phyloP scores from a whole-genome alignment of 2,797 vertebrate species.

The Gymnoscopelus microlampas region DNA sequence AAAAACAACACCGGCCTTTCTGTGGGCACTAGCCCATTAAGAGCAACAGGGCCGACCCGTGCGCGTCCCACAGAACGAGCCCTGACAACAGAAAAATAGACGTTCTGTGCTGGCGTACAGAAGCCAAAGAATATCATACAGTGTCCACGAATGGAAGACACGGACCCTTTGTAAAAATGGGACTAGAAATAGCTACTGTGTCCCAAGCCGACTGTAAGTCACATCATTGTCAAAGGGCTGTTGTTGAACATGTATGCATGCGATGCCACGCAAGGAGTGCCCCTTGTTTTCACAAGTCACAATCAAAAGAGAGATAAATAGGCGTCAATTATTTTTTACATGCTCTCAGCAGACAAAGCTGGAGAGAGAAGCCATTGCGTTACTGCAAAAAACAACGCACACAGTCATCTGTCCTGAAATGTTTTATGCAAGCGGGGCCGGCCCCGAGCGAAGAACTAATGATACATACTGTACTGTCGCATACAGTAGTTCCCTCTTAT shows the following conservation, averaged over 20 bases:
- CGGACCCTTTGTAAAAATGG: neutral
- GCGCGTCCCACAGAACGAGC: slow-evolving; percentile 55
- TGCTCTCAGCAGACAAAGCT: slow-evolving; percentile 27
- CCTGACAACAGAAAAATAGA: slow-evolving; percentile 48
- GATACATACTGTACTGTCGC: neutral
- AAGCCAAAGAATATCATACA: slow-evolving; percentile 22
- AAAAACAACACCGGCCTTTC: slow-evolving; percentile 54
- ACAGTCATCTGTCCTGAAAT: slow-evolving; percentile 21
- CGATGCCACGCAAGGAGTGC: neutral
- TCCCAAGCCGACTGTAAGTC: slow-evolving; percentile 14
- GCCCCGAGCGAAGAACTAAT: neutral
- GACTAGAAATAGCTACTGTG: slow-evolving; percentile 20
- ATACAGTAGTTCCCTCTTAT: too few species aligned
- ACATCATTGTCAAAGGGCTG: neutral
- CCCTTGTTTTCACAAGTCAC: slow-evolving; percentile 22
- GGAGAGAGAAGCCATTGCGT: slow-evolving; percentile 21
- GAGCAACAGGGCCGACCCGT: slow-evolving; percentile 42
- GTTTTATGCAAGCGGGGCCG: slow-evolving; percentile 20
- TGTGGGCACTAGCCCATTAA: slow-evolving; percentile 44
- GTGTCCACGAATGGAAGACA: slow-evolving; percentile 8
- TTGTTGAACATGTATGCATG: slow-evolving; percentile 10
- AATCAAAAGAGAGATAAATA: slow-evolving; percentile 14
- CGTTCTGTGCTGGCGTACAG: slow-evolving; percentile 31
- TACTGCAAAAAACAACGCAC: slow-evolving; percentile 47
- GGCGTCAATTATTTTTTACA: slow-evolving; percentile 6